phyloP scores from a whole-genome alignment of 2,888 invertebrate species.

The Malacosoma neustria region DNA sequence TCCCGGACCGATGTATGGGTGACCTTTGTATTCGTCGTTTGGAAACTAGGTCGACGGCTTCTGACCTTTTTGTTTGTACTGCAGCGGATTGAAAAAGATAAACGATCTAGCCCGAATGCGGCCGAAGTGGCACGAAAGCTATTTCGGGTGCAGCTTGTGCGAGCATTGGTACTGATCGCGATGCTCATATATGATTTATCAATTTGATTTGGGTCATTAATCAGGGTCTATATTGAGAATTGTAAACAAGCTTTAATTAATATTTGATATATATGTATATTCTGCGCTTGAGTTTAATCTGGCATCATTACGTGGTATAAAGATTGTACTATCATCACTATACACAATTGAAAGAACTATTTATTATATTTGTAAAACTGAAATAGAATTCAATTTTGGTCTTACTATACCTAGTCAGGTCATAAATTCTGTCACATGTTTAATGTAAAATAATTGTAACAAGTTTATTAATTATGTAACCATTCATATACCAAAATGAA shows the following conservation, averaged over 20 bases:
- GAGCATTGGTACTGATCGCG: conserved; percentile 21
- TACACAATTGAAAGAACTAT: too few relatives aligned
- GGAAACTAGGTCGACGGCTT: conserved; percentile 66
- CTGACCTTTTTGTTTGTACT: conserved; percentile 67
- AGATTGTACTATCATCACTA: too few relatives aligned
- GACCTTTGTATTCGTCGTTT: conserved; percentile 57
- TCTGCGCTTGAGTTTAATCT: too few relatives aligned
- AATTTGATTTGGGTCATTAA: conserved; percentile 21
- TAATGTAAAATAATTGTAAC: too few relatives aligned
- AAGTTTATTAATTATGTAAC: too few relatives aligned
- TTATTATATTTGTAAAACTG: too few relatives aligned
- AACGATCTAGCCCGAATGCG: conserved; percentile 40
- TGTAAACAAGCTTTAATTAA: conserved; percentile 11
- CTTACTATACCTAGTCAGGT: too few relatives aligned
- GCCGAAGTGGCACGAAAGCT: conserved; percentile 37
- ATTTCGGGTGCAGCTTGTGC: conserved; percentile 40
- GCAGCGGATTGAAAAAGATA: conserved; percentile 47
- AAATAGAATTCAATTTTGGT: too few relatives aligned
- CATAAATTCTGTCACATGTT: too few relatives aligned
- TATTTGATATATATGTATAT: too few relatives aligned
- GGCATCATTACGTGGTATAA: too few relatives aligned
- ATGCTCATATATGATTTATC: conserved; percentile 23
- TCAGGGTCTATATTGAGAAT: conserved; percentile 11
- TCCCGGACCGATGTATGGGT: conserved; percentile 59
- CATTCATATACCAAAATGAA: too few relatives aligned